phyloP scores from a whole-genome alignment of 2,888 invertebrate genomes.

The Cartodere bifasciata region DNA sequence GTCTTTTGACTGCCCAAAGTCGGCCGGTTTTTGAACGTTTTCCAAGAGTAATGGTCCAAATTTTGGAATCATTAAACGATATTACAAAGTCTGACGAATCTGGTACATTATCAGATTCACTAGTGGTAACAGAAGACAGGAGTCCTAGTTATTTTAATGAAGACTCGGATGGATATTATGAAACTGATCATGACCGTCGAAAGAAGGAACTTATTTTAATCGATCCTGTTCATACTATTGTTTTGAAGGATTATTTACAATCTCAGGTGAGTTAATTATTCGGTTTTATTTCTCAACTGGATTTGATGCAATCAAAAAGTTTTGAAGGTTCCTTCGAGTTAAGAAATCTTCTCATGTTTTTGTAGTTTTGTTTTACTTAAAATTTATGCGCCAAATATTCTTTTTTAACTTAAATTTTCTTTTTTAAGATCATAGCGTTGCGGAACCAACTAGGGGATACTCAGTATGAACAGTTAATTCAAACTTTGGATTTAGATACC shows the following conservation, averaged over 20 bases:
- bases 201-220: slow-evolving; percentile 51
- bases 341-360: slow-evolving; percentile 1
- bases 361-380: background rate
- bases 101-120: slow-evolving; percentile 35
- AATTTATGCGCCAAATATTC: slow-evolving; percentile 1
- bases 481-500: slow-evolving; percentile 59
- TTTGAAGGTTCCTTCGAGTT: slow-evolving; percentile 1
- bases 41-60: slow-evolving; percentile 56
- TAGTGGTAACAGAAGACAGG: slow-evolving; percentile 28
- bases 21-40: slow-evolving; percentile 58
- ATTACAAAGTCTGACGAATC: slow-evolving; percentile 58
- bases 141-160: slow-evolving; percentile 38
- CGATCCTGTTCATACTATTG: slow-evolving; percentile 73
- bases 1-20: slow-evolving; percentile 55
- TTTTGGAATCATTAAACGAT: slow-evolving; percentile 69
- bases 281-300: slow-evolving; percentile 3
- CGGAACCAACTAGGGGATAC: slow-evolving; percentile 63
- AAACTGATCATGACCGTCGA: slow-evolving; percentile 64
- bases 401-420: slow-evolving; percentile 9
- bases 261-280: slow-evolving; percentile 43
- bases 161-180: slow-evolving; percentile 46
- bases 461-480: slow-evolving; percentile 61
- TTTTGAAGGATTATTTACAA: slow-evolving; percentile 57
- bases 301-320: background rate
- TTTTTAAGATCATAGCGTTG: slow-evolving; percentile 50